Evolutionary conservation across 2,797 vertebrate species (phyloP), one percentile per base, ranked within the genome.

Genomic region (Pangasius djambal): DNA sequence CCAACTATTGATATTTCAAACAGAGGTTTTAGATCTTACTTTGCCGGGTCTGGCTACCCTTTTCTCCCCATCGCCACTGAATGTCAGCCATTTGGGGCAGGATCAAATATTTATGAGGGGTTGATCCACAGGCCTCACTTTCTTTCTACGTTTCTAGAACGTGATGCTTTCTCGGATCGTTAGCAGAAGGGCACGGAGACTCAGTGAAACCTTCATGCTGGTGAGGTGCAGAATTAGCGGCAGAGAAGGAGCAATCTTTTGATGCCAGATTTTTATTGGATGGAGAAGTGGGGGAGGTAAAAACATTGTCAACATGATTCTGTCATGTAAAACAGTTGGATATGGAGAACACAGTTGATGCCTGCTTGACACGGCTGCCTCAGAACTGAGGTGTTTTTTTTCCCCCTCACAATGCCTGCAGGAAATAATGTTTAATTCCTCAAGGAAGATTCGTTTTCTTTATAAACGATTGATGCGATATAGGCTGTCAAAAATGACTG

Each of bases 71-170:
- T 84, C 92, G 86, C 72, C 75, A 63, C 44, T 91, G 90, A 92
- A 92, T 92, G 94, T 89, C 93, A 94, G 84, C 88, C 79, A 74
- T 92, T 89, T 93, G 91, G 90, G 88, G 89, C 15, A 88, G 86
- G 90, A 94, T 95, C 92, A 93, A 93, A 93, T 93, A 94, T 95
- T 93, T 74, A 95, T 94, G 92, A 93, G 77, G 55, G 85, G 63
- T 86, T 85, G 75, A 87, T 72, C 85, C 81, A 72, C 78, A 55
- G 31, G 74, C 82, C 72, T 70, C 48, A 12, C 52, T 63, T 89
- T 57, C 78, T n/a, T 50, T 52, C 57, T 55, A 31, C 34, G 59
- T 88, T 75, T 87, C 75, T 50, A 79, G 44, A 69, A 61, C 31
- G 61, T 40, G 52, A 55, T 67, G 52, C 67, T 55, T 82, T 86